Evolutionary conservation across 2,888 invertebrate genomes (phyloP).

Genomic region (Sphaerophoria rueppellii): DNA sequence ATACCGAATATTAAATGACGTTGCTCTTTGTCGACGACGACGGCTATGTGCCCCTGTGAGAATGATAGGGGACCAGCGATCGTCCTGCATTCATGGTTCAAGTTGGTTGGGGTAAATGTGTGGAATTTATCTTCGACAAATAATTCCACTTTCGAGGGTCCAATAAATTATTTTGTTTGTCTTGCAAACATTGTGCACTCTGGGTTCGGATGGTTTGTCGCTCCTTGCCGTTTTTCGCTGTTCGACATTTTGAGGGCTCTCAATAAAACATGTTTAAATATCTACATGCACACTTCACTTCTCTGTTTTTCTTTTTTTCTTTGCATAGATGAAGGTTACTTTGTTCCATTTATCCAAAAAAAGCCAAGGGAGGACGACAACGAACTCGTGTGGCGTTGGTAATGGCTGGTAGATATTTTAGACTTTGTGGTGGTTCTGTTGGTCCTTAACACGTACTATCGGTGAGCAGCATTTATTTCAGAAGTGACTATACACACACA

Average conservation of each 20-base stretch:
- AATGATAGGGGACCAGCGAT: neutral
- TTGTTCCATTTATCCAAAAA: neutral
- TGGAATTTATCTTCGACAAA: conserved; percentile 71
- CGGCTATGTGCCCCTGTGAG: neutral
- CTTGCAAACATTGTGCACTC: conserved; percentile 43
- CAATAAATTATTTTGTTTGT: conserved; percentile 72
- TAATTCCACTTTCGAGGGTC: conserved; percentile 68
- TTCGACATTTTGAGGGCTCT: conserved; percentile 47
- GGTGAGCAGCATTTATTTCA: conserved; percentile 55
- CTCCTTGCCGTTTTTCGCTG: conserved; percentile 27
- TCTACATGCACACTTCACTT: conserved; percentile 31
- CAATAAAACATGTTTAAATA: conserved; percentile 45
- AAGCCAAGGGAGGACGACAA: neutral
- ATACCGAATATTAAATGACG: conserved; percentile 51
- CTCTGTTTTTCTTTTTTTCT: conserved; percentile 10
- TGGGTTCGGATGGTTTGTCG: conserved; percentile 51
- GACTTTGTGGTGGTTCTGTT: conserved; percentile 40
- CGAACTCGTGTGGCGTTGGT: no score
- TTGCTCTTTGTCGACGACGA: neutral
- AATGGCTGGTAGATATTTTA: conserved; percentile 37
- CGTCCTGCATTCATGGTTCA: conserved; percentile 46
- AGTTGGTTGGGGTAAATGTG: conserved; percentile 30
- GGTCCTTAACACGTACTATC: conserved; percentile 55
- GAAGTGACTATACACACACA: conserved; percentile 46
- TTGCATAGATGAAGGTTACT: conserved; percentile 7